Percentiles rank a stretch among this genome's conserved stretches.
Conservation (phyloP, 1,140 invertebrate species). For the Calosoma granatense region DNA sequence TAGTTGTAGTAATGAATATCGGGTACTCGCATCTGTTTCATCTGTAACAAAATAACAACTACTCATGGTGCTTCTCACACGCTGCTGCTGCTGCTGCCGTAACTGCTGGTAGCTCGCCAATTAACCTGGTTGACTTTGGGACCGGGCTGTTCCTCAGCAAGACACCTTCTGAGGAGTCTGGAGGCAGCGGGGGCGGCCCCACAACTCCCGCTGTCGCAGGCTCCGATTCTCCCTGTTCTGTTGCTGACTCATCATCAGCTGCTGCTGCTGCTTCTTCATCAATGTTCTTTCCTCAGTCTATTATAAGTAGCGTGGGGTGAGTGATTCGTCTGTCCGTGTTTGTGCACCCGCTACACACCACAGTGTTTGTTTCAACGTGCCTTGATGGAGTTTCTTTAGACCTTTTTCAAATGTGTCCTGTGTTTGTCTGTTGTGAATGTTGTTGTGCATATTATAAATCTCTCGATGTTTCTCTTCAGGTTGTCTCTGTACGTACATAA, state of each 20-base stretch:
- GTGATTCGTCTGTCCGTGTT: background rate
- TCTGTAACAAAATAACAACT: too few relatives aligned
- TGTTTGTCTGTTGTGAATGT: too few relatives aligned
- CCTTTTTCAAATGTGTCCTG: too few relatives aligned
- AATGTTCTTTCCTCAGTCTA: slow-evolving; percentile 2
- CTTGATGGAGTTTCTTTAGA: too few relatives aligned
- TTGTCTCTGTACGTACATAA: too few relatives aligned
- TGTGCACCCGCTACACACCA: background rate
- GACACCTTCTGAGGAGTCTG: slow-evolving; percentile 74
- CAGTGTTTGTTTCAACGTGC: too few relatives aligned
- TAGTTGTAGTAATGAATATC: too few relatives aligned
- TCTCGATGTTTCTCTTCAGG: too few relatives aligned
- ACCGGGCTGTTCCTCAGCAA: slow-evolving; percentile 75
- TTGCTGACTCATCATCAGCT: slow-evolving; percentile 27
- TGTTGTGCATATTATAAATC: too few relatives aligned
- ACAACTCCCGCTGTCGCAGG: slow-evolving; percentile 42
- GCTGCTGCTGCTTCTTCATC: slow-evolving; percentile 20
- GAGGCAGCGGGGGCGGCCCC: slow-evolving; percentile 40
- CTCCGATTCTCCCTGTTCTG: slow-evolving; percentile 31
- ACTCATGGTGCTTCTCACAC: background rate
- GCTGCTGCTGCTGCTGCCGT: background rate
- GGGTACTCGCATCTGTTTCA: too few relatives aligned
- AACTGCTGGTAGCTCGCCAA: slow-evolving; percentile 75
- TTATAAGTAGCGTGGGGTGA: slow-evolving; percentile 3
- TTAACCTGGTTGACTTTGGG: slow-evolving; percentile 82